A percentile compares a stretch with the other conserved stretches of the same genome.
phyloP scores from a whole-genome alignment of 2,113 vertebrate genomes.

The Cyprinodon brontotheroides region DNA sequence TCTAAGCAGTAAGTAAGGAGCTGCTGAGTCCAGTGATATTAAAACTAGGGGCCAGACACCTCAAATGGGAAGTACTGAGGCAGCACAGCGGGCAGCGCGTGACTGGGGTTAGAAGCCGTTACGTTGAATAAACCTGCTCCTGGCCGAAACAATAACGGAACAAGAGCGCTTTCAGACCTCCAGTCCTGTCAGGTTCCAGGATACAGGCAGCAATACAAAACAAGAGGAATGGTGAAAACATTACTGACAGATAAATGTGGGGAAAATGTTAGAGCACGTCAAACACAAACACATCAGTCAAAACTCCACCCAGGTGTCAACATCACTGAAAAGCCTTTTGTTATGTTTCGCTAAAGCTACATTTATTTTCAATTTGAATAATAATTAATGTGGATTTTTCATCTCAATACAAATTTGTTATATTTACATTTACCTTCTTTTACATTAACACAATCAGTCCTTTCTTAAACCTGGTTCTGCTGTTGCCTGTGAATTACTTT shows the following conservation, averaged over 20 bases:
- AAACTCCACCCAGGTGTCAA: conserved; percentile 8
- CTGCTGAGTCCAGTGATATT: background rate
- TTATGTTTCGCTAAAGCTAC: background rate
- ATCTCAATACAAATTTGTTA: background rate
- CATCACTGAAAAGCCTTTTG: background rate
- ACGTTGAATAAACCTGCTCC: conserved; percentile 13
- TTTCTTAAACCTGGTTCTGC: background rate
- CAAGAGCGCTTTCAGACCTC: conserved; percentile 1
- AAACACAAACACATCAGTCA: conserved; percentile 31
- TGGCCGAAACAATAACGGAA: conserved; percentile 21
- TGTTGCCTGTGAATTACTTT: conserved; percentile 8
- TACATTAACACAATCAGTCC: conserved; percentile 9
- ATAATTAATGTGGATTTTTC: background rate
- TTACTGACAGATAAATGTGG: conserved; percentile 23
- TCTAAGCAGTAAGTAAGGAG: no score
- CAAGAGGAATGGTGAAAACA: conserved; percentile 4
- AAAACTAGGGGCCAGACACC: conserved; percentile 1
- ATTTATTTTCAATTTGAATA: background rate
- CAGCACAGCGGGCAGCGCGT: background rate
- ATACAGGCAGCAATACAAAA: conserved; percentile 11
- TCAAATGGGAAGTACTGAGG: background rate
- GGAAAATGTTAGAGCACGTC: conserved; percentile 12
- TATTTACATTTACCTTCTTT: conserved; percentile 1
- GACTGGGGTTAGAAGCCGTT: background rate
- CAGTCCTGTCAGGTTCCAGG: conserved; percentile 2